Evolutionary conservation across 2,113 vertebrate species (phyloP).

Genomic region (Meriones unguiculatus): DNA sequence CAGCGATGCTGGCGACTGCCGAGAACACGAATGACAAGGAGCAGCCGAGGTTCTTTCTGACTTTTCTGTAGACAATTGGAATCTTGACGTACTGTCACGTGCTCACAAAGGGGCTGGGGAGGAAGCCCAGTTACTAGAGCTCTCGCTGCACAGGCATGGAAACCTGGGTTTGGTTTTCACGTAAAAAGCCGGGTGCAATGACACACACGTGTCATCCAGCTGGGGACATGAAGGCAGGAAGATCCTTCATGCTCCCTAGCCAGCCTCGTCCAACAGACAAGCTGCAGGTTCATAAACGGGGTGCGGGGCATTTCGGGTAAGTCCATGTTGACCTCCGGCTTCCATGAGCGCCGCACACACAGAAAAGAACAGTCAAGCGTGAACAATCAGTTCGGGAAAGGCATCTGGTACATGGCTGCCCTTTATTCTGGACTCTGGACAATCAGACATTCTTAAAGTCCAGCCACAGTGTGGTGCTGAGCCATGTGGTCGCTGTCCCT

Average conservation of each 20-base stretch:
- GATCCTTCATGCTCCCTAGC: not conserved
- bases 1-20: not conserved
- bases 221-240: not conserved
- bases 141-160: not conserved
- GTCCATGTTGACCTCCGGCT: not conserved
- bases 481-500: not conserved
- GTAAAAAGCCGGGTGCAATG: not conserved
- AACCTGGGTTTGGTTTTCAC: not conserved
- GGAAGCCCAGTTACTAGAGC: not conserved
- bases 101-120: not conserved
- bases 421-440: slow-evolving; percentile 2
- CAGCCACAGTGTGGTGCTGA: not conserved
- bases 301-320: not conserved
- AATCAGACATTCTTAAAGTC: not conserved
- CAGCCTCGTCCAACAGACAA: not conserved
- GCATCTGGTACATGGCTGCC: not conserved
- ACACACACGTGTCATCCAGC: not conserved
- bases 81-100: not conserved
- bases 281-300: not conserved
- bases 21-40: not conserved
- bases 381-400: slow-evolving; percentile 4
- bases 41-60: slow-evolving; percentile 13
- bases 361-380: not conserved
- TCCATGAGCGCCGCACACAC: not conserved
- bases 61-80: slow-evolving; percentile 7